Percentiles rank a stretch among this genome's conserved stretches.
These are phyloP conservation scores for Danio tinwini DNA, from an alignment of 2,797 vertebrate species.

Conservation along the genomic window DNA sequence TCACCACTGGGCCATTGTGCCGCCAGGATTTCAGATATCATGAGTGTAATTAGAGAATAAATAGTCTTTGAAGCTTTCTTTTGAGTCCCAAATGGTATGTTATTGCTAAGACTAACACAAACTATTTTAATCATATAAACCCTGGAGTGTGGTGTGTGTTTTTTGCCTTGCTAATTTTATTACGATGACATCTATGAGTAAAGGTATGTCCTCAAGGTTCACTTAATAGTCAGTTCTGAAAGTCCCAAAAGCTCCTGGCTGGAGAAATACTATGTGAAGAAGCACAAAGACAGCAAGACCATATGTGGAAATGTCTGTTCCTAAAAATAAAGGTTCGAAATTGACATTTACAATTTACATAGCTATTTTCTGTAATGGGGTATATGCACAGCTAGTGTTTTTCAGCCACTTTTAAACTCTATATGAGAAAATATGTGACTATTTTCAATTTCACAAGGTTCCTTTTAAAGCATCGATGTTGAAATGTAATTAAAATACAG, in stretches of 20 bases:
- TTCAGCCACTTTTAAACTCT: too few species aligned
- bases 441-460: too few species aligned
- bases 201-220: not conserved
- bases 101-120: constrained; percentile 1
- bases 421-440: too few species aligned
- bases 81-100: not conserved
- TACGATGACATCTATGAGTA: not conserved
- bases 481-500: too few species aligned
- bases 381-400: too few species aligned
- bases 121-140: constrained; percentile 7
- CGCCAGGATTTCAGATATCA: constrained; percentile 5
- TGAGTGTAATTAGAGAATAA: constrained; percentile 13
- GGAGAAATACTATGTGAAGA: not conserved
- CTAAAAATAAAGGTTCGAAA: too few species aligned
- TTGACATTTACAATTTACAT: too few species aligned
- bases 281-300: too few species aligned
- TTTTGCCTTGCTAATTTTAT: not conserved
- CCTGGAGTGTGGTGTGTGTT: not conserved
- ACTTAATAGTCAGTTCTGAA: not conserved
- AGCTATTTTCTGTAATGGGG: too few species aligned
- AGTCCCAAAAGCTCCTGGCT: not conserved
- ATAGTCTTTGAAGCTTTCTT: constrained; percentile 28
- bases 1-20: too few species aligned
- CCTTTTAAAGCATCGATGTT: too few species aligned
- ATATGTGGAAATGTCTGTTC: too few species aligned